Conservation (phyloP, 2,888 invertebrate genomes). For the Athalia circularis region DNA sequence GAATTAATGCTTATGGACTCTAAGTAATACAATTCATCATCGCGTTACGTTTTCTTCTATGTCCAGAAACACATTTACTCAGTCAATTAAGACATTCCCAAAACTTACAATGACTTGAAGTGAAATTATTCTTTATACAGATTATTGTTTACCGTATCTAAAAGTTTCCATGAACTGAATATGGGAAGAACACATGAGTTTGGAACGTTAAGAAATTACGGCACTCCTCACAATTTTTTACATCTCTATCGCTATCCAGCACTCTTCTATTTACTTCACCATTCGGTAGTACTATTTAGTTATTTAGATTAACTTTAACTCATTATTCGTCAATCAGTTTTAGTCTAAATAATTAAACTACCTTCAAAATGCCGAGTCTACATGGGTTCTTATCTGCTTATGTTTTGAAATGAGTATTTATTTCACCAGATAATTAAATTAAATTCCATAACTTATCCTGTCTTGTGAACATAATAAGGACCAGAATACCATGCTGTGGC, state of each 20-base stretch:
- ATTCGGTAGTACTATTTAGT: slow-evolving; percentile 54
- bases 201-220: not conserved
- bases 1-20: slow-evolving; percentile 43
- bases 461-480: slow-evolving; percentile 7
- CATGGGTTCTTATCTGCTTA: slow-evolving; percentile 23
- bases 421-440: slow-evolving; percentile 42
- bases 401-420: slow-evolving; percentile 44
- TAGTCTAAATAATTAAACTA: slow-evolving; percentile 60
- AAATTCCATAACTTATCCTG: not conserved
- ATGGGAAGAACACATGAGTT: not conserved
- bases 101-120: slow-evolving; percentile 1
- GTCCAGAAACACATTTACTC: not conserved
- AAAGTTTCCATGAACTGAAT: slow-evolving; percentile 3
- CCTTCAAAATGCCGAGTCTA: slow-evolving; percentile 59
- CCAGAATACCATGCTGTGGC: not conserved
- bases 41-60: not conserved
- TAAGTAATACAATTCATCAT: slow-evolving; percentile 60
- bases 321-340: slow-evolving; percentile 42
- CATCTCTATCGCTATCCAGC: slow-evolving; percentile 30
- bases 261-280: slow-evolving; percentile 40
- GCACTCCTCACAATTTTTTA: not conserved
- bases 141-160: not conserved
- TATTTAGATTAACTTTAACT: slow-evolving; percentile 59
- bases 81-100: slow-evolving; percentile 23
- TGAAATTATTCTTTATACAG: not conserved